Conservation (phyloP, 2,888 invertebrate species). For the Drosophila eohydei region DNA sequence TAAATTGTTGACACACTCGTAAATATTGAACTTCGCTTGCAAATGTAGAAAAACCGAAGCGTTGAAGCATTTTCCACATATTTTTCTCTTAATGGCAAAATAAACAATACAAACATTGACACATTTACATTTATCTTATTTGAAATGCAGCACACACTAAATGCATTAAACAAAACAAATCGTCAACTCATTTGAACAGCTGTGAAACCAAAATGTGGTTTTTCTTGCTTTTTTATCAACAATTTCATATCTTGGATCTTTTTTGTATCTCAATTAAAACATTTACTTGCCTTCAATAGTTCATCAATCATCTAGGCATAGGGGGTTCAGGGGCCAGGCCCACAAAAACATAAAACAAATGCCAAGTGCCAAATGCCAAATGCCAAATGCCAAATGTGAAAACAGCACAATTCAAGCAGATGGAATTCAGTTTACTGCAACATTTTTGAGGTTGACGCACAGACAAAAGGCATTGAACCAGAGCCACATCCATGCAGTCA, state of each 20-base stretch:
- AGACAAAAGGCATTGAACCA: conserved; percentile 40
- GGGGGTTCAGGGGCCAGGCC: neutral
- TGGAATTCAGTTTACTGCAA: conserved; percentile 41
- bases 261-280: conserved; percentile 46
- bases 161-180: conserved; percentile 29
- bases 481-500: conserved; percentile 31
- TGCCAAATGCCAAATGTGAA: conserved; percentile 32
- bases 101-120: conserved; percentile 11
- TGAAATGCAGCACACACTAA: conserved; percentile 25
- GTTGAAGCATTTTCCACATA: conserved; percentile 41
- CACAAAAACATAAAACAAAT: conserved; percentile 18
- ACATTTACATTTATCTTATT: conserved; percentile 39
- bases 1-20: conserved; percentile 12
- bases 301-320: conserved; percentile 62
- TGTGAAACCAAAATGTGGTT: neutral
- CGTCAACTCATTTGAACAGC: conserved; percentile 17
- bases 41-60: conserved; percentile 26
- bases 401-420: conserved; percentile 35
- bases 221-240: neutral
- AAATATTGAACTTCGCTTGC: conserved; percentile 40
- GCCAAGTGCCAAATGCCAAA: conserved; percentile 24
- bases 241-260: conserved; percentile 35
- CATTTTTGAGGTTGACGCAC: conserved; percentile 44
- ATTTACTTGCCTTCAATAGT: conserved; percentile 28
- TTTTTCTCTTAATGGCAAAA: conserved; percentile 21